Evolutionary conservation across 2,797 vertebrate species (phyloP).

Genomic region (Poecilia picta): DNA sequence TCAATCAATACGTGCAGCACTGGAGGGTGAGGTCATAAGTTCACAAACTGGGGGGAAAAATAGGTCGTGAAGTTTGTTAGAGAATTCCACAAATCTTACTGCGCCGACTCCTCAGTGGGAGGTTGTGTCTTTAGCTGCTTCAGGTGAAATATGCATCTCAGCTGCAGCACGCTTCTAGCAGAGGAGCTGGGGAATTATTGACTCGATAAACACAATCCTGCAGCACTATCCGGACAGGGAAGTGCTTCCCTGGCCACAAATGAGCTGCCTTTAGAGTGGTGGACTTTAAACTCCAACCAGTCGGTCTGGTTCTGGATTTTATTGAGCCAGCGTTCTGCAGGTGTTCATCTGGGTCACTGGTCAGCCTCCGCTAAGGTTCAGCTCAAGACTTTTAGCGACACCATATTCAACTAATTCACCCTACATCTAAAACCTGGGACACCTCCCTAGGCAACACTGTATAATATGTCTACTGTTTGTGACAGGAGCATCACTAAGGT

Average conservation of each 20-base stretch:
- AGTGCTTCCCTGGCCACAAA: background rate
- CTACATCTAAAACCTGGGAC: background rate
- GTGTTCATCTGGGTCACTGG: background rate
- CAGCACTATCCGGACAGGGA: background rate
- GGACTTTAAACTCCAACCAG: background rate
- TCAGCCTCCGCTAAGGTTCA: background rate
- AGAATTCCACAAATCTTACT: conserved; percentile 1
- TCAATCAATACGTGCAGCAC: conserved; percentile 1
- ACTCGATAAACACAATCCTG: conserved; percentile 5
- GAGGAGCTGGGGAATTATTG: background rate
- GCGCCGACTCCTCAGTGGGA: background rate
- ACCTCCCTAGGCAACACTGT: background rate
- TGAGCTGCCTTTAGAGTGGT: background rate
- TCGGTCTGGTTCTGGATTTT: background rate
- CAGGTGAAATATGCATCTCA: background rate
- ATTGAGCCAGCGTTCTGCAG: background rate
- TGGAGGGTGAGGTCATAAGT: background rate
- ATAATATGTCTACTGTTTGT: background rate
- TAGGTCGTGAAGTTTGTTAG: background rate
- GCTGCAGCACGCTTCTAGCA: background rate
- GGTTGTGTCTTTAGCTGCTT: background rate
- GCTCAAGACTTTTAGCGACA: background rate
- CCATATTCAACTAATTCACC: background rate
- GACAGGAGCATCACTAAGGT: background rate
- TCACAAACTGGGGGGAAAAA: background rate